phyloP scores from a whole-genome alignment of 2,888 invertebrate genomes.

The Hirtodrosophila alboralis region DNA sequence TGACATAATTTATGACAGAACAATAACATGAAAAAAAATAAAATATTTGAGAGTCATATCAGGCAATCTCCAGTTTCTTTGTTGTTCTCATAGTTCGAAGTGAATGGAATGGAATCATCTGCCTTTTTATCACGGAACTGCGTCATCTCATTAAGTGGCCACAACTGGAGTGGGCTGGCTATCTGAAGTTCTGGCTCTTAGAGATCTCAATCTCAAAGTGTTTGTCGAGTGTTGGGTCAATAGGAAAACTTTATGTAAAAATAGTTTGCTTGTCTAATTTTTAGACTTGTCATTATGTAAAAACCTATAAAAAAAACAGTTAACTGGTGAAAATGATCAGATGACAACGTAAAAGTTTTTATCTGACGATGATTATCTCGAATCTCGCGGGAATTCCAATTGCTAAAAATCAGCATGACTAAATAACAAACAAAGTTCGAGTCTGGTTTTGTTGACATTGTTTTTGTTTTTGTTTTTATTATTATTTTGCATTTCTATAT shows the following conservation, averaged over 20 bases:
- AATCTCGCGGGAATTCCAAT: constrained; percentile 70
- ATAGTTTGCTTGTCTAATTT: background rate
- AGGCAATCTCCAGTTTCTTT: constrained; percentile 16
- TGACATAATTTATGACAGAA: constrained; percentile 68
- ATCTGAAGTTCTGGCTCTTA: constrained; percentile 27
- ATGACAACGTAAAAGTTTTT: constrained; percentile 56
- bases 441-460: no score
- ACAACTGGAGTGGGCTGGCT: constrained; percentile 56
- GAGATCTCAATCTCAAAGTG: constrained; percentile 26
- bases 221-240: constrained; percentile 52
- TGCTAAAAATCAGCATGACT: constrained; percentile 70
- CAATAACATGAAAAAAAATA: constrained; percentile 29
- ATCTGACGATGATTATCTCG: constrained; percentile 48
- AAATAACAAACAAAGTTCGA: constrained; percentile 37
- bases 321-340: constrained; percentile 59
- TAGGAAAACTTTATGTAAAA: constrained; percentile 61
- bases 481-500: constrained; percentile 46
- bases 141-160: constrained; percentile 58
- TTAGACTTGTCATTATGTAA: constrained; percentile 32
- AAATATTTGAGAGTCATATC: constrained; percentile 50
- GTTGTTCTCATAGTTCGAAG: constrained; percentile 12
- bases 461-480: constrained; percentile 47
- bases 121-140: constrained; percentile 50
- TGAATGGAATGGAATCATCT: constrained; percentile 52
- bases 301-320: constrained; percentile 26